Evolutionary conservation across 1,140 invertebrate genomes (phyloP).

Genomic region (Phthorimaea operculella): DNA sequence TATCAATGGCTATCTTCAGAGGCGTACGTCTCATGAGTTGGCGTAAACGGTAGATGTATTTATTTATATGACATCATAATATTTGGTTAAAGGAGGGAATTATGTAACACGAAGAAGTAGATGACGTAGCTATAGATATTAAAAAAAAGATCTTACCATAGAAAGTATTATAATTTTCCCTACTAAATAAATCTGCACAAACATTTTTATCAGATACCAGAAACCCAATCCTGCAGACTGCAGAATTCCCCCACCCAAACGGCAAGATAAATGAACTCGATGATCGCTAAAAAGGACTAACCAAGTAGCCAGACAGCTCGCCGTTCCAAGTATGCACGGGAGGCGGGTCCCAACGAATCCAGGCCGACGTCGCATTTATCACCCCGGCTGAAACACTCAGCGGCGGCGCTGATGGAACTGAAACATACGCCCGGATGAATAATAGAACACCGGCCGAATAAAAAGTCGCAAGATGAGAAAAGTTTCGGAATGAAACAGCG

Average conservation of each 20-base stretch:
- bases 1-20: too few relatives aligned
- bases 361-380: conserved; percentile 79
- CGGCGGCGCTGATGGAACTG: conserved; percentile 74
- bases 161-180: too few relatives aligned
- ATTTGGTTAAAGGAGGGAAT: too few relatives aligned
- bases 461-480: background rate
- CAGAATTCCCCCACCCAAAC: background rate
- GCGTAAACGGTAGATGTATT: too few relatives aligned
- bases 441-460: background rate
- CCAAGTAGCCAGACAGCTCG: conserved; percentile 82
- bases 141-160: too few relatives aligned
- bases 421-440: conserved; percentile 10
- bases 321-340: conserved; percentile 79
- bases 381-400: conserved; percentile 80
- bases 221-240: too few relatives aligned
- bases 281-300: conserved; percentile 44
- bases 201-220: too few relatives aligned
- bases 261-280: conserved; percentile 14
- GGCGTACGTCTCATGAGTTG: too few relatives aligned
- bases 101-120: too few relatives aligned
- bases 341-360: conserved; percentile 82
- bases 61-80: too few relatives aligned
- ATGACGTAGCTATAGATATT: too few relatives aligned
- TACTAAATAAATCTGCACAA: too few relatives aligned
- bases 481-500: background rate